These are phyloP conservation scores for Phoxinus dragarum DNA, from an alignment of 2,797 vertebrate genomes.

Conservation along the genomic window DNA sequence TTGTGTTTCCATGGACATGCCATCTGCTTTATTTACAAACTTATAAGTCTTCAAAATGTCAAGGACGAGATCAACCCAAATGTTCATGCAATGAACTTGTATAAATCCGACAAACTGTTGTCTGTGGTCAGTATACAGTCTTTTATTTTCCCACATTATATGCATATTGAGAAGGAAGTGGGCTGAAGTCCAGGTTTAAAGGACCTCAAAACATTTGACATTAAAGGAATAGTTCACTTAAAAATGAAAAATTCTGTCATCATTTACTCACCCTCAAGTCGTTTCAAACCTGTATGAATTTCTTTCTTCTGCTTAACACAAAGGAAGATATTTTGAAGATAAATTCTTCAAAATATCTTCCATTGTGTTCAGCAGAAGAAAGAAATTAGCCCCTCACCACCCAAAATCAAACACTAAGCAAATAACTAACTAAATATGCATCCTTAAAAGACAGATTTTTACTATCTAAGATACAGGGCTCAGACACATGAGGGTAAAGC, in stretches of 20 bases:
- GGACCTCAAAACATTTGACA: constrained; percentile 24
- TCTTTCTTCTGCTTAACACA: too few species aligned
- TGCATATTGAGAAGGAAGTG: constrained; percentile 12
- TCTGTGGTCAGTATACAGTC: background rate
- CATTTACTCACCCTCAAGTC: too few species aligned
- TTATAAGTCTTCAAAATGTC: background rate
- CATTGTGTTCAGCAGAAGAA: too few species aligned
- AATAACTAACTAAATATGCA: background rate
- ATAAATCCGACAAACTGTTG: background rate
- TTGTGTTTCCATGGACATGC: background rate
- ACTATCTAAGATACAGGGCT: too few species aligned
- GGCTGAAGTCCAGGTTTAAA: constrained; percentile 40
- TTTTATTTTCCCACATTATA: constrained; percentile 1
- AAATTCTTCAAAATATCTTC: too few species aligned
- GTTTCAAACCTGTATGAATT: too few species aligned
- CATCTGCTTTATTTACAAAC: constrained; percentile 2
- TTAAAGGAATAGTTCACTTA: background rate
- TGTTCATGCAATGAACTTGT: background rate
- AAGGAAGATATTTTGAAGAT: too few species aligned
- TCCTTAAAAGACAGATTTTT: too few species aligned
- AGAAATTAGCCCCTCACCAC: background rate
- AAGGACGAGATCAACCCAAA: background rate
- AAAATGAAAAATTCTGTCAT: too few species aligned
- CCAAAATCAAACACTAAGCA: background rate
- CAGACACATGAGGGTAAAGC: too few species aligned